A percentile compares a stretch with the other conserved stretches of the same genome.
These are phyloP conservation scores for Sebastes schlegelii DNA, from an alignment of 2,113 vertebrate species.

Conservation along the genomic window DNA sequence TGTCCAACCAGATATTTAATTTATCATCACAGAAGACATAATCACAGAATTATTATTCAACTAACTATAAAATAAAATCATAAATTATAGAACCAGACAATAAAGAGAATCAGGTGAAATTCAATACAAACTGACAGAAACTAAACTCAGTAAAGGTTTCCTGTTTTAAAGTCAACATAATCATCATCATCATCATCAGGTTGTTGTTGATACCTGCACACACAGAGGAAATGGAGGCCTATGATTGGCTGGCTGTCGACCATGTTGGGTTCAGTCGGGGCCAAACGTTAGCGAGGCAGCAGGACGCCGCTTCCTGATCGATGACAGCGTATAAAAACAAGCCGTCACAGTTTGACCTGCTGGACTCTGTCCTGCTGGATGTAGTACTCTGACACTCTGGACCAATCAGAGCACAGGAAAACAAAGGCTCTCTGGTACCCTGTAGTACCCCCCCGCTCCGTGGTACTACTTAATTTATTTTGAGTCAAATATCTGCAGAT, in stretches of 20 bases:
- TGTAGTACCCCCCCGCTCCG: no score
- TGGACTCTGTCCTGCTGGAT: conserved; percentile 38
- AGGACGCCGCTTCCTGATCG: background rate
- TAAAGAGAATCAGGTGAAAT: no score
- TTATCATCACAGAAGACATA: no score
- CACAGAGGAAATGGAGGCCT: background rate
- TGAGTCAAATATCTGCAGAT: no score
- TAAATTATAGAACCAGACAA: no score
- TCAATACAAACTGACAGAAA: background rate
- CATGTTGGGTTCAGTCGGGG: background rate
- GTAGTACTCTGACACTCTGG: conserved; percentile 5
- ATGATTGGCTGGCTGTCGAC: conserved; percentile 27
- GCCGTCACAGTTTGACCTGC: conserved; percentile 7
- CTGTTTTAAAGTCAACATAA: background rate
- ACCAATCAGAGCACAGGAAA: conserved; percentile 35
- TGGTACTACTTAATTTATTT: no score
- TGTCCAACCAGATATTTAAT: no score
- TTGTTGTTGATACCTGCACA: background rate
- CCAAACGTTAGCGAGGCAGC: background rate
- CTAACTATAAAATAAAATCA: no score
- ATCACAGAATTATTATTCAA: no score
- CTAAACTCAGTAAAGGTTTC: background rate
- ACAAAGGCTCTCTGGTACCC: no score
- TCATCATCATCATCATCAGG: background rate
- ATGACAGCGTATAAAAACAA: conserved; percentile 28